Evolutionary conservation across 1,140 invertebrate genomes (phyloP).

Genomic region (Pseudomyrmex dendroicus): DNA sequence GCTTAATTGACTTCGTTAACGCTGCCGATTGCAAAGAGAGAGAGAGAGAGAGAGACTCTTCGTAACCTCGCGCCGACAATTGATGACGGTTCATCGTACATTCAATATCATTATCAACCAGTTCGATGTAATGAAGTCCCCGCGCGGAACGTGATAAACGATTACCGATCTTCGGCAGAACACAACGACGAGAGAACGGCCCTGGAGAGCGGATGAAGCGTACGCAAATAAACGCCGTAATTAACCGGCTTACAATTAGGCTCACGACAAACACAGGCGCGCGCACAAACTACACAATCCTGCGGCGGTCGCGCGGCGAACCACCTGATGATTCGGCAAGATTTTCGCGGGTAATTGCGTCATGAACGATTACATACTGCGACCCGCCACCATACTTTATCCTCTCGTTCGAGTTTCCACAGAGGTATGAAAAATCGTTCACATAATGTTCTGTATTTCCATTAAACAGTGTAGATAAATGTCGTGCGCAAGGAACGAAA

Average conservation of each 20-base stretch:
- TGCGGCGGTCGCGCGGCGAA: slow-evolving; percentile 44
- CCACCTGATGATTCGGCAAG: slow-evolving; percentile 60
- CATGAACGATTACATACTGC: slow-evolving; percentile 46
- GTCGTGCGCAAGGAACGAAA: background rate
- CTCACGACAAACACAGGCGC: slow-evolving; percentile 43
- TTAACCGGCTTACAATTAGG: slow-evolving; percentile 58
- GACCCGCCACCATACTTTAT: slow-evolving; percentile 16
- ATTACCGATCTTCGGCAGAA: slow-evolving; percentile 38
- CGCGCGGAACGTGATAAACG: slow-evolving; percentile 21
- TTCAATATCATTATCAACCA: slow-evolving; percentile 41
- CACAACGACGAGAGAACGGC: background rate
- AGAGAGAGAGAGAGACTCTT: slow-evolving; percentile 1
- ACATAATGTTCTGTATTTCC: slow-evolving; percentile 32
- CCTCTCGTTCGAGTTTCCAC: slow-evolving; percentile 9
- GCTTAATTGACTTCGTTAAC: slow-evolving; percentile 52
- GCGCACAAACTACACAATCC: slow-evolving; percentile 37
- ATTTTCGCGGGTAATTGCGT: slow-evolving; percentile 51
- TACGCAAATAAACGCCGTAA: slow-evolving; percentile 45
- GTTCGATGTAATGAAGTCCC: slow-evolving; percentile 26
- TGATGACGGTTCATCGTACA: slow-evolving; percentile 47
- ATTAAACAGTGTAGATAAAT: slow-evolving; percentile 42
- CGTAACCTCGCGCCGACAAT: slow-evolving; percentile 29
- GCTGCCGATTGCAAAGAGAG: background rate
- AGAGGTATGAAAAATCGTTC: slow-evolving; percentile 26
- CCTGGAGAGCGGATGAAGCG: background rate